Base-by-base conservation (phyloP, 1,140 invertebrate genomes). In the Phthorimaea operculella region DNA sequence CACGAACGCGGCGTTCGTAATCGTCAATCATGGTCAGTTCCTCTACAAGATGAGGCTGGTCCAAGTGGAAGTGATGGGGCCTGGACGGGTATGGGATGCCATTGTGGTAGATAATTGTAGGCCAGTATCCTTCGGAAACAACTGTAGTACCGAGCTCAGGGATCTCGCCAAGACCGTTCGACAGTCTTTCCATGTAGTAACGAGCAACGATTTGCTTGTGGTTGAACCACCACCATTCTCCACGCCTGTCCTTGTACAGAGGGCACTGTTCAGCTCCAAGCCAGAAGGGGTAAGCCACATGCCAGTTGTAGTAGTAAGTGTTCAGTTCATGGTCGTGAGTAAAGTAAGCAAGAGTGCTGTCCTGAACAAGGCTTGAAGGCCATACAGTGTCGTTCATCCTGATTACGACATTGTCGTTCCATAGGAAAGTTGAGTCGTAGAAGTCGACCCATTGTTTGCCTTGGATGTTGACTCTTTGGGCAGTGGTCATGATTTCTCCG, bases 311-410 rank as follows among this genome's bases (percentile, higher is more conserved):
- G 74, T 93, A 92, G 64, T 89, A 90, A 1, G 88, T 72, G 66
- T 92, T 92, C n/a, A 93, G 80, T 57, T 89, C 89, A 53, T 90
- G 81, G 74, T 93, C 93, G 59, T 94, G 90, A 0, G 90, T 90
- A 85, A 90, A 94, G 73, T 94, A 94, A 16, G 87, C 83, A 15
- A 94, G 50, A 51, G 88, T 79, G 55, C 89, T 86, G 18, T 87
- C 77, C 4, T 85, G 64, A 47, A 85, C 86, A 11, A 73, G 57
- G 33, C 81, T 70, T 28, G 88, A 68, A 11, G 87, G 79, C 79
- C 86, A 87, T 1, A 86, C 74, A n/a, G 89, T 88, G 59, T 88
- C 86, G 64, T 90, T 90, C 54, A 81, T 83, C 42, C 68, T 72
- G 54, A 90, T 86, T 2, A 83, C 75, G 33, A 85, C 73, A 54